Evolutionary conservation across 92 coral and sea anemone species (phyloP).

Genomic region (Palythoa heliodiscus): DNA sequence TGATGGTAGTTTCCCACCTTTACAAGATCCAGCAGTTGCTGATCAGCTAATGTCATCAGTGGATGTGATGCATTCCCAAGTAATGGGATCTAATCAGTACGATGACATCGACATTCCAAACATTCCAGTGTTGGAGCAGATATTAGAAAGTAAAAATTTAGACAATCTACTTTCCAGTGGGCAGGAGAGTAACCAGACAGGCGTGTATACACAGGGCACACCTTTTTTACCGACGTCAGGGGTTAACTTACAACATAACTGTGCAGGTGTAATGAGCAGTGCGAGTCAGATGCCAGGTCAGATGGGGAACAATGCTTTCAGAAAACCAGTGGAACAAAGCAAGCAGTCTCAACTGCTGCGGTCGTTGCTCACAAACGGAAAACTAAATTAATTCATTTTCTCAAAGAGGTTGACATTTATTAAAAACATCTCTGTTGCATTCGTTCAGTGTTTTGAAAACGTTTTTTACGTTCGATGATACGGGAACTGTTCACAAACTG

Average conservation of each 20-base stretch:
- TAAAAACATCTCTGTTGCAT: neutral
- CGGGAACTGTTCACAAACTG: neutral
- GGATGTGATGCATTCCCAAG: neutral
- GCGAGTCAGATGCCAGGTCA: neutral
- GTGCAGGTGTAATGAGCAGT: neutral
- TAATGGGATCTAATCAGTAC: neutral
- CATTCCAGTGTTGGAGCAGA: slow-evolving; percentile 31
- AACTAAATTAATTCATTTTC: neutral
- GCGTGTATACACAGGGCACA: neutral
- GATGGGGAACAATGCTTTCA: neutral
- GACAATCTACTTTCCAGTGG: neutral
- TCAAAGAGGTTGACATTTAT: neutral
- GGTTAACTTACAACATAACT: neutral
- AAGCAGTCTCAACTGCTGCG: slow-evolving; percentile 15
- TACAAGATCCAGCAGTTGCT: neutral
- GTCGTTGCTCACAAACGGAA: slow-evolving; percentile 21
- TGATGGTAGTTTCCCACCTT: neutral
- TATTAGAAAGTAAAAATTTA: neutral
- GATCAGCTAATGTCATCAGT: slow-evolving; percentile 4
- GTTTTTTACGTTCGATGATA: neutral
- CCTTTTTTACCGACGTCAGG: neutral
- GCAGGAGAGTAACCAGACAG: neutral
- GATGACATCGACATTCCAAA: slow-evolving; percentile 13
- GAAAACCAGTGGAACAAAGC: neutral
- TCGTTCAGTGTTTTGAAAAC: neutral